Evolutionary conservation across 1,140 invertebrate genomes (phyloP), one percentile per base, ranked within the genome.

Genomic region (Copidosoma floridanum): DNA sequence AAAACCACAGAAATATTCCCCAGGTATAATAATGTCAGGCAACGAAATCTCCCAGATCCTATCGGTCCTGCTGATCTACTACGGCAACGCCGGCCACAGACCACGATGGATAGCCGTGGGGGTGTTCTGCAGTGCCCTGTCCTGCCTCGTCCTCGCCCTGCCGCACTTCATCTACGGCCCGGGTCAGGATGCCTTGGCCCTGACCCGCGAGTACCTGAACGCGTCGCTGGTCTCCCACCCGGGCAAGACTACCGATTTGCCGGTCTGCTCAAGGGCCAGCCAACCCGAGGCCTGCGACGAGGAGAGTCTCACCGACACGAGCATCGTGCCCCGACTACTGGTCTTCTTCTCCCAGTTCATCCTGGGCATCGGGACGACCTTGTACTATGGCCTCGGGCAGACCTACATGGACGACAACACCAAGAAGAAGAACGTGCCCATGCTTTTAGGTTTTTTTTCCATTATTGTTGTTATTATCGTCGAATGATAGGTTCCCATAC

Each of bases 41-140:
- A 88, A 89, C 76, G 87, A 89, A 77, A 84, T 89, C 65, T 88
- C 86, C 55, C 86, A 89, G 74, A 86, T 88, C 57, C 63, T 89
- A 53, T 84, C 82, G 14, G 62, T 85, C 54, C 65, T 86, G n/a
- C 68, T 87, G 14, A 82, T 82, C 10, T 87, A 86, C 62, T 83
- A 82, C 54, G 85, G 85, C n/a, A 81, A 81, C 26, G 79, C 81
- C n/a, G 81, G 84, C 23, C 82, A 87, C 67, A 76, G 85, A 46
- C 85, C 86, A 2, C 69, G 81, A 53, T 87, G 87, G 85, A 86
- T 89, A 43, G 85, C 86, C 11, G 81, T 82, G 71, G 87, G 87
- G 26, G 85, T 84, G 38, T 79, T 80, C 23, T 79, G 84, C 54
- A 86, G 86, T 44, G 81, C 84, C 18, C n/a, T 85, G 26, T 87